phyloP scores from a whole-genome alignment of 1,140 invertebrate genomes.

The Drosophila arawakana region DNA sequence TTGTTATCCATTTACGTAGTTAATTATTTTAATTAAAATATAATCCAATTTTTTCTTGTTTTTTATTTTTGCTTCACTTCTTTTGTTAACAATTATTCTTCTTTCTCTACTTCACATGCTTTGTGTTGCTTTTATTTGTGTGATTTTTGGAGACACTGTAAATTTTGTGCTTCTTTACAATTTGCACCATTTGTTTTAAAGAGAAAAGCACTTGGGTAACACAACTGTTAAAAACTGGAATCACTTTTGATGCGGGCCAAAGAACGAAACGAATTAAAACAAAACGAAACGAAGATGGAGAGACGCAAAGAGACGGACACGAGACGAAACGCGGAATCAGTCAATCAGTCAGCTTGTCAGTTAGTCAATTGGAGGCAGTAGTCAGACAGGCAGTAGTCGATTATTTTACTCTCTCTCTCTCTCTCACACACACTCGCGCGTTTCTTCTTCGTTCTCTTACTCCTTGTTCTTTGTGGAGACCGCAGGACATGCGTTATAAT shows the following conservation, averaged over 20 bases:
- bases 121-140: not conserved
- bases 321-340: constrained; percentile 22
- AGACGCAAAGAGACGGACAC: not conserved
- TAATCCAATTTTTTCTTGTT: constrained; percentile 12
- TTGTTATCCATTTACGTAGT: constrained; percentile 63
- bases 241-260: constrained; percentile 29
- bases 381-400: constrained; percentile 19
- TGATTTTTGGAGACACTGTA: constrained; percentile 20
- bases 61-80: not conserved
- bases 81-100: not conserved
- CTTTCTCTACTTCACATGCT: not conserved
- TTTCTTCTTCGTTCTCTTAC: not conserved
- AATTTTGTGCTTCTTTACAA: constrained; percentile 16
- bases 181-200: constrained; percentile 12
- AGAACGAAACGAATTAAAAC: not conserved
- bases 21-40: constrained; percentile 2
- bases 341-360: constrained; percentile 22
- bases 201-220: constrained; percentile 12
- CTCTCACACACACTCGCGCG: not conserved
- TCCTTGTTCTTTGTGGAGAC: not conserved
- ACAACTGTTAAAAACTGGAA: constrained; percentile 24
- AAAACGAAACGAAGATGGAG: constrained; percentile 1
- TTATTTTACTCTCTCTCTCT: not conserved
- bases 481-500: constrained; percentile 39
- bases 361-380: constrained; percentile 17